Percentiles rank a stretch among this genome's conserved stretches.
These are phyloP conservation scores for Forbesichthys agassizii DNA, from an alignment of 2,113 vertebrate species.

Conservation along the genomic window DNA sequence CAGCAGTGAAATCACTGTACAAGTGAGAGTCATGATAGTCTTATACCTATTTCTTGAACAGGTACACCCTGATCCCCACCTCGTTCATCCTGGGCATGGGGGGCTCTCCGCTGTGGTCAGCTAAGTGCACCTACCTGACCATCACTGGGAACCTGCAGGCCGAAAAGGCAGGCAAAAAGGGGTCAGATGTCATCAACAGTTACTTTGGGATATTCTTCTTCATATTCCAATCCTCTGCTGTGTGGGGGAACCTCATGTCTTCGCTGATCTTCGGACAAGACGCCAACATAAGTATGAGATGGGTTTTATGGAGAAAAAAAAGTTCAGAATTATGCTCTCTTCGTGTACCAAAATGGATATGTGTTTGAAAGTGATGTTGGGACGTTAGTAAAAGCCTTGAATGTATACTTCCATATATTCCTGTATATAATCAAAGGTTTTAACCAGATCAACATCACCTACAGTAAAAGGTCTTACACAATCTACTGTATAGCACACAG, in stretches of 20 bases:
- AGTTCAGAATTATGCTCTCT: neutral
- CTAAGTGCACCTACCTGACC: conserved; percentile 92
- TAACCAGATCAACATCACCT: too few relatives aligned
- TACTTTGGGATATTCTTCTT: conserved; percentile 96
- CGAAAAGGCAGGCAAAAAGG: conserved; percentile 64
- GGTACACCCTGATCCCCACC: conserved; percentile 90
- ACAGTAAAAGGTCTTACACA: too few relatives aligned
- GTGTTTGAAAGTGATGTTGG: too few relatives aligned
- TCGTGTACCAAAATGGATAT: too few relatives aligned
- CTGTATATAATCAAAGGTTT: too few relatives aligned
- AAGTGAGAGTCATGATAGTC: neutral
- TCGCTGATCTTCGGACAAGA: conserved; percentile 87
- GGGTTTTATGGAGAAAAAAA: neutral
- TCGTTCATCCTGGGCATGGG: conserved; percentile 90
- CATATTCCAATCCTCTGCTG: conserved; percentile 89
- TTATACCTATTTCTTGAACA: conserved; percentile 51
- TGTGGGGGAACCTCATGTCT: conserved; percentile 96
- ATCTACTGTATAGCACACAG: neutral
- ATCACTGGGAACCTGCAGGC: conserved; percentile 79
- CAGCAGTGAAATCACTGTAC: neutral
- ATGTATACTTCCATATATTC: too few relatives aligned
- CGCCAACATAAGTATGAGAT: conserved; percentile 74
- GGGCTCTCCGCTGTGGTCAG: conserved; percentile 91
- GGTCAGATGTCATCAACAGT: conserved; percentile 84
- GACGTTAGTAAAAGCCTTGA: too few relatives aligned